Percentiles rank a stretch among this genome's conserved stretches.
These are phyloP conservation scores for Sycophila sp. DNA, from an alignment of 1,140 invertebrate species.

Conservation along the genomic window DNA sequence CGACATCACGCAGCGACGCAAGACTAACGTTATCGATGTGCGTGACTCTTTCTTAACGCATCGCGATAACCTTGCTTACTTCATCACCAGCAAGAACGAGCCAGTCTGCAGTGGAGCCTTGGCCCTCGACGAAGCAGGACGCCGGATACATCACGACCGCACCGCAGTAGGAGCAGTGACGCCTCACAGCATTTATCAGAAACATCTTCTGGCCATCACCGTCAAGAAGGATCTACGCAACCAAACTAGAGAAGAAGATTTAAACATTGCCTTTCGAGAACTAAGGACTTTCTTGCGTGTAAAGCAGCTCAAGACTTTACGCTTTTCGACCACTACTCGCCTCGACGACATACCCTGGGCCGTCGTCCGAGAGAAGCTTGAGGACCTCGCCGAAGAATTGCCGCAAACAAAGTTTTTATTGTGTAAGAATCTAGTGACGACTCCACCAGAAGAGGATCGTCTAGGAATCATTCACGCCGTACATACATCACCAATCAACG, in stretches of 20 bases:
- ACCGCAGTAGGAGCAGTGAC: neutral
- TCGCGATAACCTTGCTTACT: neutral
- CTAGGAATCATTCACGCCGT: neutral
- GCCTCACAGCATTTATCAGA: neutral
- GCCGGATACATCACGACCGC: neutral
- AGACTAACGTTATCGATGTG: neutral
- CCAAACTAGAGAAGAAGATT: neutral
- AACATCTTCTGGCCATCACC: neutral
- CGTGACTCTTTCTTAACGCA: neutral
- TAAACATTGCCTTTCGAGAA: neutral
- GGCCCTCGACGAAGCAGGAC: too few species aligned
- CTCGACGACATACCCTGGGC: neutral
- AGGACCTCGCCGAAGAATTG: neutral
- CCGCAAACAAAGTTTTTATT: neutral
- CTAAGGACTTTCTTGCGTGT: neutral
- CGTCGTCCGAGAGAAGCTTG: neutral
- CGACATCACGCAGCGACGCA: neutral
- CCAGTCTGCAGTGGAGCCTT: neutral
- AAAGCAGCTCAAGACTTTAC: neutral
- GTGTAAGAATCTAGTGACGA: neutral
- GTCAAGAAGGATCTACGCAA: neutral
- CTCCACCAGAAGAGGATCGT: neutral
- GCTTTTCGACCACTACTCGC: neutral
- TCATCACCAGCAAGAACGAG: neutral
- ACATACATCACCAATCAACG: neutral